Conservation (phyloP, 2,888 invertebrate genomes). For the Myopa tessellatipennis region DNA sequence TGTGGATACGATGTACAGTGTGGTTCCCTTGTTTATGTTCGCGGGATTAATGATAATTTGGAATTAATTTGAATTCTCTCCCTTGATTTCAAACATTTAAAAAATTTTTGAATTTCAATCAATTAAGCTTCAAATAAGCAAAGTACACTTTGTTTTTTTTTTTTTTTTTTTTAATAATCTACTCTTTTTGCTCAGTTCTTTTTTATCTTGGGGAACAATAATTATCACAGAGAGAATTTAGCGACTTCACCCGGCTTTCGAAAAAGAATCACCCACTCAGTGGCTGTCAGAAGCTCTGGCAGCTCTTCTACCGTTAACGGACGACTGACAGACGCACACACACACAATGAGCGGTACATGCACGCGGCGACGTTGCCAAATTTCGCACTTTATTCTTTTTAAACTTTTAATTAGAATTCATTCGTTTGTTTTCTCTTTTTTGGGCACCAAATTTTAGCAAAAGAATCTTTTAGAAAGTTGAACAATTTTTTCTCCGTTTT, state of each 20-base stretch:
- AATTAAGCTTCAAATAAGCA: neutral
- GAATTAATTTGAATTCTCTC: neutral
- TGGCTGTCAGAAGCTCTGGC: neutral
- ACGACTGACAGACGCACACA: neutral
- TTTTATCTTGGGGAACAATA: too few relatives aligned
- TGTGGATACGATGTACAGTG: too few relatives aligned
- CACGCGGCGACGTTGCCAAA: constrained; percentile 21
- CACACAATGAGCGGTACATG: neutral
- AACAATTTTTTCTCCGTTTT: neutral
- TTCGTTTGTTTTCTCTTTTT: too few relatives aligned
- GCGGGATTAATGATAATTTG: neutral
- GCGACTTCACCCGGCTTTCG: neutral
- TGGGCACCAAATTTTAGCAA: neutral
- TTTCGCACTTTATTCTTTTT: neutral
- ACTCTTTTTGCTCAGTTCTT: neutral
- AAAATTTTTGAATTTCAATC: neutral
- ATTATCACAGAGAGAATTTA: neutral
- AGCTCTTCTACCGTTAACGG: neutral
- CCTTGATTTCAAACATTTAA: neutral
- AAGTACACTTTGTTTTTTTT: neutral
- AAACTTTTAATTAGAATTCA: neutral
- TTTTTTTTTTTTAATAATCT: neutral
- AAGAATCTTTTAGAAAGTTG: neutral
- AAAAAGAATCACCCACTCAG: neutral
- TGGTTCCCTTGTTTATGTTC: neutral